A percentile compares a stretch with the other conserved stretches of the same genome.
Evolutionary conservation across 2,797 vertebrate species (phyloP).

Genomic region (Potorous gilbertii): DNA sequence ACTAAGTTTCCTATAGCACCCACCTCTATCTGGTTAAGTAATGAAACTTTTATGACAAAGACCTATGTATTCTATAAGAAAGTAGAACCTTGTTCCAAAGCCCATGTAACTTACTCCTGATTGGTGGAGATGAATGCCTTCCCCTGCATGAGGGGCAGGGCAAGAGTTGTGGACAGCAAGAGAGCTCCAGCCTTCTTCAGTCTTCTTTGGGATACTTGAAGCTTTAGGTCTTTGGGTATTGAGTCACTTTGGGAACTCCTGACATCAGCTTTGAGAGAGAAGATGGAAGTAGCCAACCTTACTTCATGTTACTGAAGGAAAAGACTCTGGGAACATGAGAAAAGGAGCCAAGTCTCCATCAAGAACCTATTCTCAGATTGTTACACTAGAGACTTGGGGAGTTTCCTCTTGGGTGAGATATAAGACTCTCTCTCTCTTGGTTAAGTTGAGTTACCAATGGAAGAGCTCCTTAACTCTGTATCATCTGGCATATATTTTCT

Average conservation of each 20-base stretch:
- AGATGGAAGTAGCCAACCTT: neutral
- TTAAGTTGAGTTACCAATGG: neutral
- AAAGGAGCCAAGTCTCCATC: neutral
- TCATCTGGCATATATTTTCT: neutral
- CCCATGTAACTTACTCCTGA: neutral
- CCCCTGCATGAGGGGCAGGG: neutral
- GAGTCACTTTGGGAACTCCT: neutral
- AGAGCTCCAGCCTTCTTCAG: neutral
- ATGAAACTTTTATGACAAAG: neutral
- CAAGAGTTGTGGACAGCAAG: neutral
- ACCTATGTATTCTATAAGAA: neutral
- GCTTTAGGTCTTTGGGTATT: neutral
- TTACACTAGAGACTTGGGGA: neutral
- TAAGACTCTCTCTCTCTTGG: neutral
- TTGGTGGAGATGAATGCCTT: neutral
- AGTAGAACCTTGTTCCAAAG: neutral
- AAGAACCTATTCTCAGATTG: neutral
- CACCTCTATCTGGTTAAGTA: neutral
- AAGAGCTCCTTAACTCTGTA: neutral
- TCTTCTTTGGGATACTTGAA: neutral
- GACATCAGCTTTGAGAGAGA: neutral
- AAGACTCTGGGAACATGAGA: neutral
- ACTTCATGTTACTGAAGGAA: neutral
- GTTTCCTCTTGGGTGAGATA: neutral
- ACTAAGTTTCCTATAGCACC: neutral